Evolutionary conservation across 1,140 invertebrate species (phyloP), one percentile per base, ranked within the genome.

Genomic region (Temnothorax nylanderi): DNA sequence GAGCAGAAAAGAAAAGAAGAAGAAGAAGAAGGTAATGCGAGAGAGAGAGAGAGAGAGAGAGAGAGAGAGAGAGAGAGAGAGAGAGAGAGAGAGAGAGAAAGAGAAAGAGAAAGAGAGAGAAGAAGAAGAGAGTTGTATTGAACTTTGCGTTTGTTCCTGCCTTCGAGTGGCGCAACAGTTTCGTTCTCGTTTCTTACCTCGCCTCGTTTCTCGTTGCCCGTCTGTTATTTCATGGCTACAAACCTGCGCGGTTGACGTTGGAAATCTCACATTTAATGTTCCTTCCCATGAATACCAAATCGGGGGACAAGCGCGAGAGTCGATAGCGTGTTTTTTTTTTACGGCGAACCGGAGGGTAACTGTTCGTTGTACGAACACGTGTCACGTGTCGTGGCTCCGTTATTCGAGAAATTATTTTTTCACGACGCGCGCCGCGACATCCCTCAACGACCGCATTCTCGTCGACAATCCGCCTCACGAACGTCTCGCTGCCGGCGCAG

Each of bases 221-320:
- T 60, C 80, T 32, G 47, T 62, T 84, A 75, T 75, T 75, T 75
- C 44, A 75, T 21, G 41, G 41, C 32, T 75, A 74, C 67, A 84
- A 84, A 60, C 34, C 54, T 60, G 26, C 26, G 26, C 13, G 41
- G 67, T 71, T 81, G 64, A 71, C 64, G 78, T 74, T 67, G 54
- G 18, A 47, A 60, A 37, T 75, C 32, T 37, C 69, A 84, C 71
- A 60, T 84, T 84, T 84, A 84, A 84, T 60, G 80, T 74, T 74
- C 18, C 51, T 56, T 18, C 37, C 69, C 51, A 82, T 74, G 80
- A 82, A 82, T 82, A 82, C 18, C n/a, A 49, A 84, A 65, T 41
- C 26, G 47, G 8, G 47, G 8, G 11, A 8, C 41, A 13, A 10
- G 3, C 16, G 54, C n/a, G 21, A 16, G 56, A 5, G 18, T 74